Evolutionary conservation across 1,140 invertebrate species (phyloP).

Genomic region (Pseudomyrmex pallidus): DNA sequence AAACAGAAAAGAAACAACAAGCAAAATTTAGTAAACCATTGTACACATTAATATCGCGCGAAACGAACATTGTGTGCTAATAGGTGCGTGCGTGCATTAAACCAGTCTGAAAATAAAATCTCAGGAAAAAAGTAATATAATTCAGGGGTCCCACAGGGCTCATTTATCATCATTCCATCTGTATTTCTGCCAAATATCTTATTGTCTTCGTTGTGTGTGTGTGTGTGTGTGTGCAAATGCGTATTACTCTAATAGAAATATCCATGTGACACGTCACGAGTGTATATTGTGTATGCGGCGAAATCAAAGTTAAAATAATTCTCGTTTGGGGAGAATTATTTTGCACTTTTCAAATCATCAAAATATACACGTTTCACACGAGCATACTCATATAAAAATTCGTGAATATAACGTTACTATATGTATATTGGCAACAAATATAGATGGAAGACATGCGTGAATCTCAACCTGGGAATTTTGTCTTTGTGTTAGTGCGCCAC

Average conservation of each 20-base stretch:
- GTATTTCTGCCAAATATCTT: conserved; percentile 41
- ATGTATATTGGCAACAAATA: conserved; percentile 26
- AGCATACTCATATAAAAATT: conserved; percentile 42
- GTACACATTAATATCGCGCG: not conserved
- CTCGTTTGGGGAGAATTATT: not conserved
- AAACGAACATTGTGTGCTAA: conserved; percentile 24
- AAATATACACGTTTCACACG: conserved; percentile 9
- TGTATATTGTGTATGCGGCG: not conserved
- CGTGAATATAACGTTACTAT: not conserved
- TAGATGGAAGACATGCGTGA: conserved; percentile 10
- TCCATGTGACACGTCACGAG: conserved; percentile 1
- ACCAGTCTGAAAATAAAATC: conserved; percentile 55
- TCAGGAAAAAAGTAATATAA: conserved; percentile 10
- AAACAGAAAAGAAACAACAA: not conserved
- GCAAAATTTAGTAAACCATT: conserved; percentile 22
- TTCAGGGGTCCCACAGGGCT: not conserved
- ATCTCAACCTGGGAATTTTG: conserved; percentile 3
- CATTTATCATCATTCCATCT: conserved; percentile 17
- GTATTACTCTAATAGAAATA: conserved; percentile 35
- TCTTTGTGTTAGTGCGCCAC: not conserved
- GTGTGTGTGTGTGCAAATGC: conserved; percentile 17
- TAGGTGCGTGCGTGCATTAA: conserved; percentile 63
- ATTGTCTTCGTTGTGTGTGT: conserved; percentile 53
- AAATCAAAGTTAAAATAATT: not conserved
- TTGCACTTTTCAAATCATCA: conserved; percentile 50